Base-by-base conservation (phyloP, 2,113 vertebrate species). In the Psilopogon haemacephalus region DNA sequence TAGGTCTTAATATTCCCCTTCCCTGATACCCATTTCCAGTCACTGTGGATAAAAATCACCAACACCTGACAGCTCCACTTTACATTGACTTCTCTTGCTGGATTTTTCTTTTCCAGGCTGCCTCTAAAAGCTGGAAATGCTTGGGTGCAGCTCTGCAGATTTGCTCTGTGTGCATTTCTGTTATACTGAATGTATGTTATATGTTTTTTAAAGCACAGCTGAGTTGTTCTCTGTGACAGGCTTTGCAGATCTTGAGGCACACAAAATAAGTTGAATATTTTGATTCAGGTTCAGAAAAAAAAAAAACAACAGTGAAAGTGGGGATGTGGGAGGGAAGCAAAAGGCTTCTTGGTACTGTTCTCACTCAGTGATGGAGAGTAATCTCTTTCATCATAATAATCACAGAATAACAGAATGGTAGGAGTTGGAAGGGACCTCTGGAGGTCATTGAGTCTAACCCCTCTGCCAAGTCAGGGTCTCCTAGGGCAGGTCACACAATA, bases 31-130 rank as follows among this genome's bases (percentile, higher is more conserved):
- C 58, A 78, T 64, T 86, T 69, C 44, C 50, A 84, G 63, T 90
- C 86, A 84, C n/a, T 84, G 48, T 50, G 69, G 70, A 92, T 94
- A 86, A 94, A 88, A 93, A 89, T 89, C 89, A 85, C 44, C 0
- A 14, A 24, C 35, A 87, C 11, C 71, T 92, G 89, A 72, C 81
- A 95, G 44, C 54, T 89, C 28, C 46, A 33, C 63, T 89, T 86
- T 64, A 27, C 65, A 33, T 11, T 62, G 33, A 87, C 42, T 63
- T 89, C 38, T 73, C 37, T 94, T 78, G 20, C 48, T 19, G n/a
- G 38, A 6, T 70, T 86, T 68, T 54, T 78, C 30, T 23, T 71
- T 77, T 81, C 1, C 4, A 75, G n/a, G 42, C 68, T 68, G 54
- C 37, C 16, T 72, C 23, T 75, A 48, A 90, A 86, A 71, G 23